A percentile compares a stretch with the other conserved stretches of the same genome.
Conservation (phyloP, 2,113 vertebrate genomes). For the Fulmarus glacialis region DNA sequence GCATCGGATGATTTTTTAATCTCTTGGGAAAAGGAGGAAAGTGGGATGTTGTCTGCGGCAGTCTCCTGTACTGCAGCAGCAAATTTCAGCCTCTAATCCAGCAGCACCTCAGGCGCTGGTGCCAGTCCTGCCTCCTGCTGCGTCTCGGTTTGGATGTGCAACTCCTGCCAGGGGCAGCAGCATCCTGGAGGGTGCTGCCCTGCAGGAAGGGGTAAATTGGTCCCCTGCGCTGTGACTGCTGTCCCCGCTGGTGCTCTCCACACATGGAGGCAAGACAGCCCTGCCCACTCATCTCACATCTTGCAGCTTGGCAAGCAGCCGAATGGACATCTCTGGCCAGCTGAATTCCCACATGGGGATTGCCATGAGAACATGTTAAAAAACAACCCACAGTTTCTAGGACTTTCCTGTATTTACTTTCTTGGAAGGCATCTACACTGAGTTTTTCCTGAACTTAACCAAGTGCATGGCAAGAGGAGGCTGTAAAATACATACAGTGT, state of each 20-base stretch:
- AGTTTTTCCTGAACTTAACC: background rate
- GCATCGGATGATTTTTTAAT: background rate
- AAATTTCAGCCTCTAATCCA: background rate
- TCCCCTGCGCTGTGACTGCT: rapidly evolving
- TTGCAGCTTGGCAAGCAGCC: background rate
- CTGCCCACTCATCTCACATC: background rate
- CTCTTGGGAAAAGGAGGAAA: background rate
- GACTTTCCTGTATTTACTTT: background rate
- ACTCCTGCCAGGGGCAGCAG: background rate
- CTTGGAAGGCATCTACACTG: background rate
- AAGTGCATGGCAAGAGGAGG: background rate
- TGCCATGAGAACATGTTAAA: background rate
- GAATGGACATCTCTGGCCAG: background rate
- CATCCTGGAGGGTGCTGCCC: background rate
- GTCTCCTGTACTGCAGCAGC: background rate
- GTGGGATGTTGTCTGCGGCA: background rate
- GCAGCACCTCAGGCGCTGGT: background rate
- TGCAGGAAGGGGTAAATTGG: background rate
- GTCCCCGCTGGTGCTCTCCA: background rate
- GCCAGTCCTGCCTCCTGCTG: background rate
- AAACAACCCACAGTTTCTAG: background rate
- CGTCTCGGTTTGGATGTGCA: background rate
- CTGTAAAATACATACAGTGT: background rate
- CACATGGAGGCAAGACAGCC: background rate
- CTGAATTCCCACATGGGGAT: background rate